Conservation (phyloP, 2,797 vertebrate species). For the Chaetodon trifasciatus region DNA sequence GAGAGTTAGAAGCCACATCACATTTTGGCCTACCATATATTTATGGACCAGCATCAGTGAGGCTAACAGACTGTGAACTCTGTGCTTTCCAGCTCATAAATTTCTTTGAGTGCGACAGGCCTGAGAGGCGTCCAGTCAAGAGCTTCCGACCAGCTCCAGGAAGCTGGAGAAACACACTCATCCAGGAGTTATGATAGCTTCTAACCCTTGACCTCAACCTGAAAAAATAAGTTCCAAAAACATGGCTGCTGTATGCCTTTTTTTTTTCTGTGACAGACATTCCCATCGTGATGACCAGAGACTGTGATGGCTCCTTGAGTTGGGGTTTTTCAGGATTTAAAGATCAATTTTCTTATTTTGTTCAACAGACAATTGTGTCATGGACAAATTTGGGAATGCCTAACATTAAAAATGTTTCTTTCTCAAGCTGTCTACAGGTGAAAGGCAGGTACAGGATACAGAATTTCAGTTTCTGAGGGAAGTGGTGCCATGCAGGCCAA, state of each 20-base stretch:
- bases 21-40: conserved; percentile 3
- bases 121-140: conserved; percentile 67
- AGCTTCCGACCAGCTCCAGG: conserved; percentile 79
- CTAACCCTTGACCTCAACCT: conserved; percentile 57
- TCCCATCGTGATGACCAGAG: neutral
- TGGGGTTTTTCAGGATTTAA: neutral
- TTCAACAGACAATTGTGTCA: neutral
- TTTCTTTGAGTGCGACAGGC: conserved; percentile 70
- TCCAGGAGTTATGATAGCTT: conserved; percentile 56
- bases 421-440: neutral
- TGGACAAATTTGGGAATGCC: neutral
- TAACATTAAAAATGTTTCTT: neutral
- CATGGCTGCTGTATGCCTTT: neutral
- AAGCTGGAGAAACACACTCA: conserved; percentile 75
- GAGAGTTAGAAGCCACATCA: neutral
- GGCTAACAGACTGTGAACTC: conserved; percentile 58
- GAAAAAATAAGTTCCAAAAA: conserved; percentile 28
- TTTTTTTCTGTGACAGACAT: conserved; percentile 9
- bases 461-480: no score
- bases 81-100: conserved; percentile 73
- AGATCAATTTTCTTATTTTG: neutral
- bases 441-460: neutral
- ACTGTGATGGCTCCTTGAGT: neutral
- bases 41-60: conserved; percentile 30
- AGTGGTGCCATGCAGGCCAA: no score